Conservation (phyloP, 2,797 vertebrate species). For the Pagetopsis macropterus region DNA sequence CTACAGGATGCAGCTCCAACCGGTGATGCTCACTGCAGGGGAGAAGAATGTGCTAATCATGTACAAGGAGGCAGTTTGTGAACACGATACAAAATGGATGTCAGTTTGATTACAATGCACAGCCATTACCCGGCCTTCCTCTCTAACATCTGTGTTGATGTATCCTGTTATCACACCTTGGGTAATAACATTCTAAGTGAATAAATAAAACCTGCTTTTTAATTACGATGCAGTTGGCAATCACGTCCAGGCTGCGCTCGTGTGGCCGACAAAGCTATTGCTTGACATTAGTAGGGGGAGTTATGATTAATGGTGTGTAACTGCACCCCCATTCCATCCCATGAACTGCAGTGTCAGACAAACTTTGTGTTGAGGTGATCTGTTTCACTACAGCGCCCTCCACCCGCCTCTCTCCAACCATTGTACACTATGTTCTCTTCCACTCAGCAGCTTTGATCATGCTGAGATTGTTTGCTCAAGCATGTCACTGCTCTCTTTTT, state of each 20-base stretch:
- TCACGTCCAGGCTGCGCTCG: not conserved
- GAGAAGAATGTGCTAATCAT: slow-evolving; percentile 63
- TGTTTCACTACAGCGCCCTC: slow-evolving; percentile 51
- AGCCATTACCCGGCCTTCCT: slow-evolving; percentile 9
- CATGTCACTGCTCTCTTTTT: slow-evolving; percentile 51
- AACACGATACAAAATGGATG: slow-evolving; percentile 42
- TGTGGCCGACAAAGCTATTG: slow-evolving; percentile 14
- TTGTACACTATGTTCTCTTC: slow-evolving; percentile 67
- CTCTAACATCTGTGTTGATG: slow-evolving; percentile 33
- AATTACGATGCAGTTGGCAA: slow-evolving; percentile 8
- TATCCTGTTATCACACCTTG: slow-evolving; percentile 22
- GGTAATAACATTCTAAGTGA: slow-evolving; percentile 20
- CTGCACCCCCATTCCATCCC: slow-evolving; percentile 29
- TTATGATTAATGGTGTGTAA: slow-evolving; percentile 67
- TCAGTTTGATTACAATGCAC: slow-evolving; percentile 52
- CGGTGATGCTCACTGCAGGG: slow-evolving; percentile 35
- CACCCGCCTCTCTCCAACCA: slow-evolving; percentile 51
- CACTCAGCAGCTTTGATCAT: slow-evolving; percentile 76
- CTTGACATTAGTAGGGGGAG: slow-evolving; percentile 38
- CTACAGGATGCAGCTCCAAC: slow-evolving; percentile 30
- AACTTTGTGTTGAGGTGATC: slow-evolving; percentile 67
- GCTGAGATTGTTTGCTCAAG: slow-evolving; percentile 72
- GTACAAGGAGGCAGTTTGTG: slow-evolving; percentile 57
- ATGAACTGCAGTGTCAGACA: slow-evolving; percentile 57
- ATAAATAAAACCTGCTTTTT: slow-evolving; percentile 29